phyloP scores from a whole-genome alignment of 1,140 invertebrate species.

The Drosophila bifasciata region DNA sequence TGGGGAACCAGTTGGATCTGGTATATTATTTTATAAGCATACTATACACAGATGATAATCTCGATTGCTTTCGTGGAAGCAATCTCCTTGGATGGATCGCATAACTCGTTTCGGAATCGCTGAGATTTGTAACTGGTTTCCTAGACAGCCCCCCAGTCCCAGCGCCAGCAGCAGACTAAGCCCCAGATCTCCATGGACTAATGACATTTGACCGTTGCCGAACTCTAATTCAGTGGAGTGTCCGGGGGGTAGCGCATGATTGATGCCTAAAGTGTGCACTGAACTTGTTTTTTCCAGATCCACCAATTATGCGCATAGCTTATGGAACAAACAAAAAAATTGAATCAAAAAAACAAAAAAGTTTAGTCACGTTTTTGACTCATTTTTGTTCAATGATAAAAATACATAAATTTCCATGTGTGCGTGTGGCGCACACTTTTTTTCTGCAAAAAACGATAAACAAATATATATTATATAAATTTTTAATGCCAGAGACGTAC shows the following conservation, averaged over 20 bases:
- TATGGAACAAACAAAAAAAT: constrained; percentile 53
- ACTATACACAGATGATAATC: constrained; percentile 38
- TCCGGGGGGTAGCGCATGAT: constrained; percentile 19
- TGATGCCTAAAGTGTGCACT: constrained; percentile 7
- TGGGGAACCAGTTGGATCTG: constrained; percentile 48
- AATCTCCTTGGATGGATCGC: constrained; percentile 19
- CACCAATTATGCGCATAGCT: constrained; percentile 42
- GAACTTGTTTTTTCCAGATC: constrained; percentile 38
- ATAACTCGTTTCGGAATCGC: constrained; percentile 34
- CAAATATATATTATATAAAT: constrained; percentile 34
- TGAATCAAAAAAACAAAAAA: constrained; percentile 30
- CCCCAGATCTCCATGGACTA: not conserved
- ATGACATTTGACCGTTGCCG: constrained; percentile 44
- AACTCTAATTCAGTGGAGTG: constrained; percentile 16
- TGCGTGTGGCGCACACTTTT: not conserved
- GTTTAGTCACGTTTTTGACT: constrained; percentile 76
- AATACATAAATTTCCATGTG: constrained; percentile 15
- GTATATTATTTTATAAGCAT: constrained; percentile 20
- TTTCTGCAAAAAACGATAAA: constrained; percentile 32
- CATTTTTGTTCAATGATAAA: constrained; percentile 30
- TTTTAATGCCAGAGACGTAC: constrained; percentile 38
- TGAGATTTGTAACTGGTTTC: constrained; percentile 37
- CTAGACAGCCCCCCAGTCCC: not conserved
- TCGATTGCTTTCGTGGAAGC: constrained; percentile 45
- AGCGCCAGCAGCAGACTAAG: no score